A percentile compares a stretch with the other conserved stretches of the same genome.
Evolutionary conservation across 2,113 vertebrate species (phyloP).

Genomic region (Microcebus lehilahytsara): DNA sequence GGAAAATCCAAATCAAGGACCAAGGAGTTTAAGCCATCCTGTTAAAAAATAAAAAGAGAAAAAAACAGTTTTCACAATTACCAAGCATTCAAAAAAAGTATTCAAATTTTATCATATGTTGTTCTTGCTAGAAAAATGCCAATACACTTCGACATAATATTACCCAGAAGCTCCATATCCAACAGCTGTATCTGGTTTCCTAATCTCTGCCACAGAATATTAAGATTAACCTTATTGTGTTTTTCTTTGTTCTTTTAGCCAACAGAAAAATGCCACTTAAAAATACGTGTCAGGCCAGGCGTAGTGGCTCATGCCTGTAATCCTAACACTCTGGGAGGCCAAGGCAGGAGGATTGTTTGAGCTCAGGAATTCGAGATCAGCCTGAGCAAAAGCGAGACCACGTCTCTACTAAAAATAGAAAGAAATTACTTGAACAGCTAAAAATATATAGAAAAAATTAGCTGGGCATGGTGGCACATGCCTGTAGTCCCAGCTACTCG

Average conservation of each 20-base stretch:
- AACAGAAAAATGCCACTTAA: not conserved
- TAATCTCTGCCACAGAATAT: not conserved
- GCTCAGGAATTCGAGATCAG: too few species aligned
- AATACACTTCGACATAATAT: not conserved
- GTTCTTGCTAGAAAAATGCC: not conserved
- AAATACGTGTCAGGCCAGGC: not conserved
- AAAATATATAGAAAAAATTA: too few species aligned
- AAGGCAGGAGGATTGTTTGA: too few species aligned
- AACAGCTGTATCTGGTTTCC: not conserved
- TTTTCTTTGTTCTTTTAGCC: slow-evolving; percentile 18
- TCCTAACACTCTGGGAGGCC: too few species aligned
- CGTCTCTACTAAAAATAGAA: too few species aligned
- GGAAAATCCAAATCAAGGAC: slow-evolving; percentile 98
- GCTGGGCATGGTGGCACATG: too few species aligned
- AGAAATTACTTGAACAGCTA: too few species aligned
- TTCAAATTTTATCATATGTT: slow-evolving; percentile 30
- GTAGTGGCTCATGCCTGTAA: too few species aligned
- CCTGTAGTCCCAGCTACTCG: too few species aligned
- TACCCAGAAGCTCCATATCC: not conserved
- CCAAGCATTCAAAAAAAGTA: not conserved
- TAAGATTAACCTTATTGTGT: not conserved
- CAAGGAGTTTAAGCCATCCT: slow-evolving; percentile 98
- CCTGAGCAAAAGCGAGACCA: too few species aligned
- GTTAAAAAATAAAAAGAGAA: slow-evolving; percentile 65
- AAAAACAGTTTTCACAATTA: slow-evolving; percentile 57